Conservation (phyloP, 2,797 vertebrate species). For the Sciurus vulgaris region DNA sequence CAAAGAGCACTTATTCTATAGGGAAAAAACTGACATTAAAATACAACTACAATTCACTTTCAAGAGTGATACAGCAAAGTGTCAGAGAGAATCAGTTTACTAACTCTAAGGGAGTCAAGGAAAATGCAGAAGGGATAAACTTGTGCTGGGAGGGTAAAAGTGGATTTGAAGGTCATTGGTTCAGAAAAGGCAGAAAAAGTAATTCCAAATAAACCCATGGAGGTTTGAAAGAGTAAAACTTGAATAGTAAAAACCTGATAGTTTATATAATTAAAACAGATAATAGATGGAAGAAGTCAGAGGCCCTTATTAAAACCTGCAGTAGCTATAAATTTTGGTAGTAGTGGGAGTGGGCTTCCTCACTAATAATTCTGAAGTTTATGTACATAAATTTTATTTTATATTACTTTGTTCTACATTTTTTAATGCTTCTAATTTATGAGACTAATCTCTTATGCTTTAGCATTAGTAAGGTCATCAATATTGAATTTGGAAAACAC, state of each 20-base stretch:
- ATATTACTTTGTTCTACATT: neutral
- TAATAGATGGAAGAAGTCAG: neutral
- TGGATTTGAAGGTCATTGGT: neutral
- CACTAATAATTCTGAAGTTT: neutral
- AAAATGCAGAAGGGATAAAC: neutral
- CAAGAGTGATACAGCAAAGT: conserved; percentile 17
- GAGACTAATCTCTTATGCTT: conserved; percentile 65
- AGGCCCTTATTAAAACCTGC: neutral
- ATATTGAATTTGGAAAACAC: conserved; percentile 67
- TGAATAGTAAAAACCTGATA: neutral
- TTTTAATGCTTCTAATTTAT: conserved; percentile 67
- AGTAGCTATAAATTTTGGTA: neutral
- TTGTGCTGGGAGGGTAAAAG: neutral
- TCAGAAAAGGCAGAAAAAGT: neutral
- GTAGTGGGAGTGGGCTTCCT: neutral
- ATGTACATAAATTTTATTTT: neutral
- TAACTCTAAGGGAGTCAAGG: neutral
- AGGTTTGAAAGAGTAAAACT: neutral
- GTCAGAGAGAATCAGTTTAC: conserved; percentile 34
- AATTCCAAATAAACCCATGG: neutral
- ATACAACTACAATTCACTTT: conserved; percentile 60
- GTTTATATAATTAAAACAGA: neutral
- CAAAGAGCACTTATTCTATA: conserved; percentile 53
- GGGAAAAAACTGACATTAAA: conserved; percentile 65
- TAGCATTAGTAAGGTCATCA: conserved; percentile 24